These are phyloP conservation scores for Junonia oenone DNA, from an alignment of 2,888 invertebrate species.

Conservation along the genomic window DNA sequence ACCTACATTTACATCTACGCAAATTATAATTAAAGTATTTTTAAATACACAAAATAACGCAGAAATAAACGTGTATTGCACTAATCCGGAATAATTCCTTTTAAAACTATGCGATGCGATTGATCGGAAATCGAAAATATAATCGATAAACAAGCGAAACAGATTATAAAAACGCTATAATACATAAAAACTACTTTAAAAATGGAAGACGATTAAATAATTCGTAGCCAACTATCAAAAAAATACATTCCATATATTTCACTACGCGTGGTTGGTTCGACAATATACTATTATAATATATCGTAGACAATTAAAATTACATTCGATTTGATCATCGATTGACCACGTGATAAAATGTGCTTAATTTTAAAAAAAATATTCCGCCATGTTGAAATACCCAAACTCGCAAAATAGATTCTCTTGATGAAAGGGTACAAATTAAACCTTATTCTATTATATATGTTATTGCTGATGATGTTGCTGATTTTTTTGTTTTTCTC, in stretches of 20 bases:
- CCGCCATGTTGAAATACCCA: conserved; percentile 22
- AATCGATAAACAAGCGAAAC: conserved; percentile 32
- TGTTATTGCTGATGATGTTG: conserved; percentile 7
- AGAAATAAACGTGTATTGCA: conserved; percentile 69
- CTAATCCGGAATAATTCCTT: conserved; percentile 49
- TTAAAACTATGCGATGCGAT: conserved; percentile 40
- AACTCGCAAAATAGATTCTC: conserved; percentile 24
- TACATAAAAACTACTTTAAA: conserved; percentile 45
- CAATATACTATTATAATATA: conserved; percentile 17
- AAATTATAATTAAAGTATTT: conserved; percentile 8
- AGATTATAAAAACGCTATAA: conserved; percentile 33
- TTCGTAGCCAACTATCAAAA: conserved; percentile 73
- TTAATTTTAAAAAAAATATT: conserved; percentile 15
- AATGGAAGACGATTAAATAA: conserved; percentile 77
- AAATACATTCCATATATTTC: conserved; percentile 34
- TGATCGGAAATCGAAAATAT: conserved; percentile 26
- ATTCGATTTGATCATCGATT: conserved; percentile 16
- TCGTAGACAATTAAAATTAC: conserved; percentile 23
- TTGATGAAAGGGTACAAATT: conserved; percentile 17
- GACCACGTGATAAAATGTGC: conserved; percentile 22
- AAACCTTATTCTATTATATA: conserved; percentile 16
- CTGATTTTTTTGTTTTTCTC: background rate
- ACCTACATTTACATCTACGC: conserved; percentile 36
- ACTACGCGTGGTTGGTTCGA: conserved; percentile 28
- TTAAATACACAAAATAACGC: conserved; percentile 51